These are phyloP conservation scores for Heptranchias perlo DNA, from an alignment of 2,113 vertebrate species.

Conservation along the genomic window DNA sequence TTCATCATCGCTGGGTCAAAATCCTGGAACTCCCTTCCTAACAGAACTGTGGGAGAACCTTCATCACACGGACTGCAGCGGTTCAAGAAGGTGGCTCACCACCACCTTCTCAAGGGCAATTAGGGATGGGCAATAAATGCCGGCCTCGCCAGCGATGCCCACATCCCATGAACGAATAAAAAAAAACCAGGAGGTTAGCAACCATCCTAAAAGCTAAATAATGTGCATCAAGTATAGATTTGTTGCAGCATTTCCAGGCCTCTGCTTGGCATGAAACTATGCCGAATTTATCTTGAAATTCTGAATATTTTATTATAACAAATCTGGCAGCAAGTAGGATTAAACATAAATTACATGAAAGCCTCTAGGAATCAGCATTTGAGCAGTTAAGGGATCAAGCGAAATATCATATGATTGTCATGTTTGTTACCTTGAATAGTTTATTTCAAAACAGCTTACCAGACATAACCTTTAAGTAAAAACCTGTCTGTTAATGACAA, in stretches of 20 bases:
- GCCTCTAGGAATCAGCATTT: background rate
- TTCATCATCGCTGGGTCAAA: no score
- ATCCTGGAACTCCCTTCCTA: no score
- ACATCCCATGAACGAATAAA: no score
- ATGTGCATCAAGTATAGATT: background rate
- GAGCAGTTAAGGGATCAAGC: background rate
- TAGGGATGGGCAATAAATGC: no score
- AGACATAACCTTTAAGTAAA: background rate
- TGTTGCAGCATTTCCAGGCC: background rate
- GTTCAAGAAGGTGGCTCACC: no score
- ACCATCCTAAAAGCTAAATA: background rate
- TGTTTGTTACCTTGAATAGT: background rate
- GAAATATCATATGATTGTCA: background rate
- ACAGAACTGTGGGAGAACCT: no score
- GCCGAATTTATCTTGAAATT: background rate
- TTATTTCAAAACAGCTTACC: constrained; percentile 15
- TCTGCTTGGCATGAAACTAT: background rate
- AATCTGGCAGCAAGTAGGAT: constrained; percentile 11
- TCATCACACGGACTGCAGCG: no score
- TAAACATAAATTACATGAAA: background rate
- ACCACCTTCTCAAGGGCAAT: no score
- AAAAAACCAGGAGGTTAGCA: background rate
- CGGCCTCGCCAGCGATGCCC: no score
- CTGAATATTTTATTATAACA: background rate
- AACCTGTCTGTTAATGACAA: background rate